Evolutionary conservation across 2,888 invertebrate genomes (phyloP).

Genomic region (Nymphalis c-album): DNA sequence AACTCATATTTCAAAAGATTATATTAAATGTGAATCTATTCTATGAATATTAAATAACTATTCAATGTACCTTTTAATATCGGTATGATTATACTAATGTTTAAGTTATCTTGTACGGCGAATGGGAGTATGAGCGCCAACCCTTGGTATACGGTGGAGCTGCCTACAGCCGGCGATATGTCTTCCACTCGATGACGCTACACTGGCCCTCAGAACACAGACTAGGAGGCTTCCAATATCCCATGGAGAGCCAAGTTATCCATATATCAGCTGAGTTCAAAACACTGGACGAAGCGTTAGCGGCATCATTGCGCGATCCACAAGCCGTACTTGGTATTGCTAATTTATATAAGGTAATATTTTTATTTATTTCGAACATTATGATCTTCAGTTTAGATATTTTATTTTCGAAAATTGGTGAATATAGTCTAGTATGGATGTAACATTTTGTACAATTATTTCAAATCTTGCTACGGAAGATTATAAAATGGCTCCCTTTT

Average conservation of each 20-base stretch:
- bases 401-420: background rate
- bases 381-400: background rate
- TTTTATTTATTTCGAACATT: background rate
- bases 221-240: slow-evolving; percentile 54
- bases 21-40: too few species aligned
- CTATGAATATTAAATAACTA: too few species aligned
- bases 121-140: slow-evolving; percentile 49
- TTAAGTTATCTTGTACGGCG: slow-evolving; percentile 55
- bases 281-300: slow-evolving; percentile 50
- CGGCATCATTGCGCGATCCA: slow-evolving; percentile 51
- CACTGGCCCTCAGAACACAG: slow-evolving; percentile 67
- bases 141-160: slow-evolving; percentile 65
- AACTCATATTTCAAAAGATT: too few species aligned
- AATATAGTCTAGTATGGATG: too few species aligned
- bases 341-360: slow-evolving; percentile 58
- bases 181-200: slow-evolving; percentile 59
- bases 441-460: too few species aligned
- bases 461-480: too few species aligned
- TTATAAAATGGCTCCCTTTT: too few species aligned
- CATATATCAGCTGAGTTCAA: slow-evolving; percentile 62
- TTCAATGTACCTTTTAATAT: background rate
- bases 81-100: slow-evolving; percentile 19
- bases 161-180: slow-evolving; percentile 61
- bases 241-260: slow-evolving; percentile 60
- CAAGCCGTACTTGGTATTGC: slow-evolving; percentile 60